Conservation (phyloP, 2,888 invertebrate genomes). For the Apotomis turbidana region DNA sequence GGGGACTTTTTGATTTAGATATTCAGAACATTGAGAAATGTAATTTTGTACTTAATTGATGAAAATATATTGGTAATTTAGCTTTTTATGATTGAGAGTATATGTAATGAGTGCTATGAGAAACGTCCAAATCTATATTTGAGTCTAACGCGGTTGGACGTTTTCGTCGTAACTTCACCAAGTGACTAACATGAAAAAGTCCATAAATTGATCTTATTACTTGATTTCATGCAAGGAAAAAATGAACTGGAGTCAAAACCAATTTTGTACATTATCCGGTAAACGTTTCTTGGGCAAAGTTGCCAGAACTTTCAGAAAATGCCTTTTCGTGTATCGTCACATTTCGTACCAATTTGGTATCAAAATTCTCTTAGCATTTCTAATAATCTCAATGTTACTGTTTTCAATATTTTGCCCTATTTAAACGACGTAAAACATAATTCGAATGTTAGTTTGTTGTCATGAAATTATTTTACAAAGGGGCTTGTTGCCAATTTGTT, state of each 20-base stretch:
- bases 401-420: slow-evolving; percentile 10
- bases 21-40: slow-evolving; percentile 54
- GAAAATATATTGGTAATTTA: slow-evolving; percentile 50
- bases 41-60: slow-evolving; percentile 69
- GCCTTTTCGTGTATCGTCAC: slow-evolving; percentile 11
- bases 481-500: not conserved
- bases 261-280: too few relatives aligned
- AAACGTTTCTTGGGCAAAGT: not conserved
- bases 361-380: not conserved
- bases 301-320: too few relatives aligned
- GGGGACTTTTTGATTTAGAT: slow-evolving; percentile 8
- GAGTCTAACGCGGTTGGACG: not conserved
- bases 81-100: slow-evolving; percentile 44
- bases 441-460: too few relatives aligned
- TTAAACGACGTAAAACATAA: not conserved
- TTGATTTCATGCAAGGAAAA: too few relatives aligned
- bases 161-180: not conserved
- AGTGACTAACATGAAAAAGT: slow-evolving; percentile 7
- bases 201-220: not conserved
- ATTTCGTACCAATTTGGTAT: not conserved
- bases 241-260: too few relatives aligned
- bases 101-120: too few relatives aligned
- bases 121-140: slow-evolving; percentile 9
- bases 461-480: not conserved
- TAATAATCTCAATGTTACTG: not conserved